phyloP scores from a whole-genome alignment of 2,113 vertebrate species.

The Strigops habroptila region DNA sequence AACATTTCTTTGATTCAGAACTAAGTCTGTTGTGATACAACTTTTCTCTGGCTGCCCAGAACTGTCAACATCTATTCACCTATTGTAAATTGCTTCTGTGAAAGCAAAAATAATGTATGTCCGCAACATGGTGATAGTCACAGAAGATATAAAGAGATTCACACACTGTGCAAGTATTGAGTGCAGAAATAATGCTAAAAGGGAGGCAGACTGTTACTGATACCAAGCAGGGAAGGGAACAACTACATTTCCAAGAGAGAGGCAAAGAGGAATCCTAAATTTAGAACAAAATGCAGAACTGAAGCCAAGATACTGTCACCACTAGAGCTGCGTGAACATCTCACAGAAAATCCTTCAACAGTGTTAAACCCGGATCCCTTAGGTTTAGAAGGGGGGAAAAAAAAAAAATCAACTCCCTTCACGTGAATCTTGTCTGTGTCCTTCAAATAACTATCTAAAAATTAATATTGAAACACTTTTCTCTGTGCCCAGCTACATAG shows the following conservation, averaged over 20 bases:
- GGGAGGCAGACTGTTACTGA: constrained; percentile 52
- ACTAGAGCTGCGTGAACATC: constrained; percentile 46
- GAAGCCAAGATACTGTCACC: constrained; percentile 69
- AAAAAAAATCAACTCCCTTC: not conserved
- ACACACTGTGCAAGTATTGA: not conserved
- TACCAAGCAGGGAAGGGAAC: constrained; percentile 55
- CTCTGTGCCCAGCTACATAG: not conserved
- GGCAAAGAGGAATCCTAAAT: constrained; percentile 65
- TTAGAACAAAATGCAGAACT: constrained; percentile 62
- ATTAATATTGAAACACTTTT: not conserved
- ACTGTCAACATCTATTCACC: constrained; percentile 11
- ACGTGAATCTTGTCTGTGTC: not conserved
- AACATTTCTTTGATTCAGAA: not conserved
- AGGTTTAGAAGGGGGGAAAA: not conserved
- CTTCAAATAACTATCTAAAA: not conserved
- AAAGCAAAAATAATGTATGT: constrained; percentile 1
- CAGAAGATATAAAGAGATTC: constrained; percentile 45
- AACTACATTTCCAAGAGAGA: constrained; percentile 60
- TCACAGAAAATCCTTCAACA: constrained; percentile 59
- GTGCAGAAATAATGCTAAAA: constrained; percentile 26
- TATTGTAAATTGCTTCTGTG: constrained; percentile 30
- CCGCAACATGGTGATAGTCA: constrained; percentile 16
- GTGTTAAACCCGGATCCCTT: constrained; percentile 15
- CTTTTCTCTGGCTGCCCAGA: constrained; percentile 4
- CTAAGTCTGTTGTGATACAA: not conserved